Base-by-base conservation (phyloP, 1,140 invertebrate genomes). In the Procambarus virginalis region DNA sequence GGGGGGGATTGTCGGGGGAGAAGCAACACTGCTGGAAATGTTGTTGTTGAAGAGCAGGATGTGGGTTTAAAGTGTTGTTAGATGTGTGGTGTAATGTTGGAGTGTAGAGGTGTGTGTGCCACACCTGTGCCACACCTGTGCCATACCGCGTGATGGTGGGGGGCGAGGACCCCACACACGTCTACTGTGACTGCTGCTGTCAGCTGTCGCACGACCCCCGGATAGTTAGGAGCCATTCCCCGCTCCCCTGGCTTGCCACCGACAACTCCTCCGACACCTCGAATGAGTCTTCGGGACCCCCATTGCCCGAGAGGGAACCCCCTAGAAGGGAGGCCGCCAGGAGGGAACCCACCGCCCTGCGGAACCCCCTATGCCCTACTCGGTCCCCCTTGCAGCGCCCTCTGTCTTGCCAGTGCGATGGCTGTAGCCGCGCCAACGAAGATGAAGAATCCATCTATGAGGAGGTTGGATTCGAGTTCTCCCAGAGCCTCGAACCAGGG, bases 111-210 rank as follows among this genome's bases (percentile, higher is more conserved):
- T 3, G n/a, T 22, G 68, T 73, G n/a, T 20, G 34, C n/a, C 22
- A 73, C n/a, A 5, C n/a, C n/a, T 73, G 68, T 73, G 68, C n/a
- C 4, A n/a, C 9, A 34, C 73, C 34, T 34, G 34, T 34, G 73
- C 49, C 84, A 34, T 85, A 8, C 51, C 51, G 48, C 60, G 85
- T 86, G 76, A 86, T 86, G 85, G 85, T 86, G 55, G 85, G 85
- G 0, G 85, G 77, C 3, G 85, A 86, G 55, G 84, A 86, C 34
- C 76, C 76, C 20, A 45, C 85, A 14, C 76, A 86, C 58, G 51
- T 78, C 22, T 86, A 86, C 85, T 86, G 85, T 64, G 85, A 86
- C 77, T 86, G 85, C 58, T 86, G 85, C 58, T 86, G n/a, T 45
- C 55, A 80, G 22, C 34, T 6, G 45, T 34, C 73, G 9, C 55